phyloP scores from a whole-genome alignment of 2,113 vertebrate genomes.

The human (Homo sapiens) region DNA sequence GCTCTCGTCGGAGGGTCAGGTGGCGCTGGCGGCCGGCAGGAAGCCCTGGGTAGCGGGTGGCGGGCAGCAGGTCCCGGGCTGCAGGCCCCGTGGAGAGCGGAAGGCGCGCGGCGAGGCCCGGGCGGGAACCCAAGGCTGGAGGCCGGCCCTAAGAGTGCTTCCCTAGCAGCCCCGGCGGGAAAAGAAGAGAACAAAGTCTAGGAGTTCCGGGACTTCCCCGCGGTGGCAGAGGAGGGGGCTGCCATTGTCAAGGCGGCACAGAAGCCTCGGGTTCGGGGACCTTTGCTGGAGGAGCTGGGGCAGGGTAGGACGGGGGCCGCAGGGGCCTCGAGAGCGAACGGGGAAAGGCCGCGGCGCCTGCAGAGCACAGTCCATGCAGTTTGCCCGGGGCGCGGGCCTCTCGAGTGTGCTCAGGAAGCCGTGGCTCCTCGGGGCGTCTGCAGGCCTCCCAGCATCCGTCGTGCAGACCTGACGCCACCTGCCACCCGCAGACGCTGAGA shows the following conservation, averaged over 20 bases:
- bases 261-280: background rate
- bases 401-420: background rate
- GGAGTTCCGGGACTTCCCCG: background rate
- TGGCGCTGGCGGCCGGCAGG: background rate
- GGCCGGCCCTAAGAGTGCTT: background rate
- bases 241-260: background rate
- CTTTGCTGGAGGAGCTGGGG: background rate
- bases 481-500: background rate
- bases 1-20: background rate
- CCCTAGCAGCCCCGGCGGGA: background rate
- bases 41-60: background rate
- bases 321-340: background rate
- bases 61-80: background rate
- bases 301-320: background rate
- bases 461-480: background rate
- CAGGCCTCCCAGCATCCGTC: background rate
- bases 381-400: no score
- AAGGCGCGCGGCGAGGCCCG: background rate
- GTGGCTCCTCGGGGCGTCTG: background rate
- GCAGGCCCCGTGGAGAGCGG: background rate
- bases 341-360: background rate
- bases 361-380: no score
- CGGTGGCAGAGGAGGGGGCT: background rate
- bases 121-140: background rate
- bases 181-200: background rate